A percentile compares a stretch with the other conserved stretches of the same genome.
Evolutionary conservation across 2,888 invertebrate species (phyloP).

Genomic region (Noctua pronuba): DNA sequence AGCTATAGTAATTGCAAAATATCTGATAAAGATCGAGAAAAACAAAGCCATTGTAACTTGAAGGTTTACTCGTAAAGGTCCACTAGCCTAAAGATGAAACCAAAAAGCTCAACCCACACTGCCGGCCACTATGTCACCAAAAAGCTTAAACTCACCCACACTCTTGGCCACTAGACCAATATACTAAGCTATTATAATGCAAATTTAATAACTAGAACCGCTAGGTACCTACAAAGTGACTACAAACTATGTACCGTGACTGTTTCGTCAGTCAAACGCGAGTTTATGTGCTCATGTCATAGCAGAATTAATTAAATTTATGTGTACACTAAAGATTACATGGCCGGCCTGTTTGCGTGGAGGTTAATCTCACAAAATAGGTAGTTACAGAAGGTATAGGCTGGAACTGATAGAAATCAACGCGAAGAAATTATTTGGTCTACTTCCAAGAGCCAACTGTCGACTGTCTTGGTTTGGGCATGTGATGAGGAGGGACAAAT

Average conservation of each 20-base stretch:
- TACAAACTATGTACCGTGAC: constrained; percentile 43
- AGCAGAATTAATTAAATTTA: constrained; percentile 84
- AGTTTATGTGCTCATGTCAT: constrained; percentile 72
- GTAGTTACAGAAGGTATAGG: constrained; percentile 6
- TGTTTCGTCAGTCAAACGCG: constrained; percentile 59
- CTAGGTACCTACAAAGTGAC: constrained; percentile 38
- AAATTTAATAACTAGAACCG: constrained; percentile 45
- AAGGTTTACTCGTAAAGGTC: background rate
- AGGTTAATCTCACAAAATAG: constrained; percentile 75
- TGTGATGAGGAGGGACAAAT: no score
- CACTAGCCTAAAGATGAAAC: background rate
- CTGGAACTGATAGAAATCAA: background rate
- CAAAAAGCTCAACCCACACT: background rate
- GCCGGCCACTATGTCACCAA: background rate
- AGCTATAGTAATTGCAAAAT: background rate
- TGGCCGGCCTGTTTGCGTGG: constrained; percentile 73
- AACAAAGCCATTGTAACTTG: background rate
- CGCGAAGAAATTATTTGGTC: no score
- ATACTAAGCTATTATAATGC: constrained; percentile 27
- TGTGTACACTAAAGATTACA: constrained; percentile 85
- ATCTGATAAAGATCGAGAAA: background rate
- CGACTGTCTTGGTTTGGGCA: no score
- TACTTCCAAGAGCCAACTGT: no score
- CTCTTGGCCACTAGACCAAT: background rate
- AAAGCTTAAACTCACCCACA: background rate